Base-by-base conservation (phyloP, 2,888 invertebrate species). In the Ornithoptera alexandrae region DNA sequence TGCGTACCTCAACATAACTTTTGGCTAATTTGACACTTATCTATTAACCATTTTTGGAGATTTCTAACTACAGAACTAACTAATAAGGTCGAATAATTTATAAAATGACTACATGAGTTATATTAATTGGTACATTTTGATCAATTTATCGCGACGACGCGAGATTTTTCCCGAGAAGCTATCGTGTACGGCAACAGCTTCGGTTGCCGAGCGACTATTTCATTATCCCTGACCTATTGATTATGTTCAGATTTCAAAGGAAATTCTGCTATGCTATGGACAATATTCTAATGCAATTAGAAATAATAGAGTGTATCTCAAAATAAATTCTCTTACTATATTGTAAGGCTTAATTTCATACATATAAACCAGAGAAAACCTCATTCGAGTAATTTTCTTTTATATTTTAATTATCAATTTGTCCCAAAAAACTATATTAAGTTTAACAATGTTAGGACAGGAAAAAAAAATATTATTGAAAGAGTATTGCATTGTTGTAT, bases 181-280 rank as follows among this genome's bases (percentile, higher is more conserved):
- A 53, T 8, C 53, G 53, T n/a, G n/a, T 53, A 53, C n/a, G 50
- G 57, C 20, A 58, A 22, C 12, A 22, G 56, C 22, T 24, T 20
- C 10, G 42, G 65, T 67, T 60, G 66, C 66, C 30, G 39, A 24
- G 66, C 59, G 22, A 67, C 61, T 17, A 17, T 15, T 22, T 15
- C 20, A 39, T 22, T 36, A 50, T 50, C n/a, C 15, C n/a, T 0
- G 15, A 46, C 36, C 50, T 67, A 67, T 67, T 59, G 61, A 67
- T 67, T 67, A 30, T 10, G 5, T n/a, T 53, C 18, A 6, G 7
- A 53, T 53, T 53, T 53, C 12, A 46, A 46, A 46, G 5, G 18
- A 53, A 18, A 8, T 12, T 53, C 18, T 5, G 18, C 18, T 53
- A 18, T 12, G 53, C 12, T 46, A 46, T 46, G 12, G 46, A 6